phyloP scores from a whole-genome alignment of 2,113 vertebrate genomes.

The Dendrocopos noguchii region DNA sequence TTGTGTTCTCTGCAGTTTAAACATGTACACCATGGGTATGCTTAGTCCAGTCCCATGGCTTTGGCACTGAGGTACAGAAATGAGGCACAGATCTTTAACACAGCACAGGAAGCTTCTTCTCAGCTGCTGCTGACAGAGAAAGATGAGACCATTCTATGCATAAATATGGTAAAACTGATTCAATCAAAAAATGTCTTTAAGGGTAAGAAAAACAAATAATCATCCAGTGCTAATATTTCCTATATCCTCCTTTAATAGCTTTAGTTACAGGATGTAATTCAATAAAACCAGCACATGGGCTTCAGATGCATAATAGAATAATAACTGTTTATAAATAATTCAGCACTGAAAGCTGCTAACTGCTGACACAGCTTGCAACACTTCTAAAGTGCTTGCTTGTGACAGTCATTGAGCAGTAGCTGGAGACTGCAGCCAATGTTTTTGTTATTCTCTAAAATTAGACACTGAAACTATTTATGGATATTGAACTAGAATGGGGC shows the following conservation, averaged over 20 bases:
- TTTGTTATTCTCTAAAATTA: not conserved
- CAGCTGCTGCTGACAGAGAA: not conserved
- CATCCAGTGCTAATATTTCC: not conserved
- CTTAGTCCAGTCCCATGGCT: not conserved
- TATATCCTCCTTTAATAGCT: not conserved
- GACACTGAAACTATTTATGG: not conserved
- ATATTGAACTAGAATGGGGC: not conserved
- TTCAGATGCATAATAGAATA: not conserved
- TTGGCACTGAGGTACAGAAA: not conserved
- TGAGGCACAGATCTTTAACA: not conserved
- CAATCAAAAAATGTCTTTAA: not conserved
- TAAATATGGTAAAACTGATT: not conserved
- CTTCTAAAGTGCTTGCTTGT: not conserved
- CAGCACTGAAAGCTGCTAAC: not conserved
- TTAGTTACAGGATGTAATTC: not conserved
- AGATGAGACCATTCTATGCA: not conserved
- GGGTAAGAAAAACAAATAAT: not conserved
- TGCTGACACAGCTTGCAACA: not conserved
- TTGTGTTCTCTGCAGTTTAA: not conserved
- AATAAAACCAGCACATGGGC: not conserved
- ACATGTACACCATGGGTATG: not conserved
- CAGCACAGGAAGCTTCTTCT: not conserved
- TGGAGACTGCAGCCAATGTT: not conserved
- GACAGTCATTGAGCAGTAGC: not conserved
- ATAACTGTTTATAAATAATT: constrained; percentile 4